Evolutionary conservation across 1,140 invertebrate genomes (phyloP), one percentile per base, ranked within the genome.

Genomic region (Ceratina calcarata): DNA sequence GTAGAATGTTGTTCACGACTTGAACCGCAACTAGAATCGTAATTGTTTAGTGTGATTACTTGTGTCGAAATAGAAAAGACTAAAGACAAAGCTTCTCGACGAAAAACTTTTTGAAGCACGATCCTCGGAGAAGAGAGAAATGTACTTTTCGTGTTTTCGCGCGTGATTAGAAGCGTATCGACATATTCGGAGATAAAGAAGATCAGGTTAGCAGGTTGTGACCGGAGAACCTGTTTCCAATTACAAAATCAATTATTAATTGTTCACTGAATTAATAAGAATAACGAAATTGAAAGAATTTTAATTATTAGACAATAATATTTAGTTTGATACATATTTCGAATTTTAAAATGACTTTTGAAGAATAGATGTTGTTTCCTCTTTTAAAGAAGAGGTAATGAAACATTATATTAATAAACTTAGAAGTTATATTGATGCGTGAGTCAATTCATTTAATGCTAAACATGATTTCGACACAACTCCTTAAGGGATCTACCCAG

Each of bases 131-230:
- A 24, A n/a, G 53, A 24, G 10, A 0, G 27, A 73, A 55, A 76
- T 51, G 55, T 86, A 94, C 93, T 90, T 92, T 93, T 92, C 0
- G 93, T 90, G 86, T 94, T 94, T 90, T 96, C 96, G n/a, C 95
- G 92, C 0, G 95, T 95, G 18, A 95, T 94, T 22, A 96, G 91
- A 24, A 96, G 90, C 2, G 94, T 94, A 69, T 95, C 95, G 10
- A 95, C 89, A 87, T 96, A 96, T 87, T 96, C 95, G 2, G 95
- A 94, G 84, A 96, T 95, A 85, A 95, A 96, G 77, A 92, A 92
- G 82, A 94, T 94, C 4, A 96, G 93, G 37, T 95, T 91, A 27
- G 89, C 85, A 0, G 95, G 95, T 83, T 96, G 95, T 27, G 90
- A 93, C 53, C 95, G 91, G 1, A 96, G 86, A 7, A 96, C 93